Percentiles rank a stretch among this genome's conserved stretches.
Conservation (phyloP, 2,797 vertebrate species). For the Eptatretus atami region DNA sequence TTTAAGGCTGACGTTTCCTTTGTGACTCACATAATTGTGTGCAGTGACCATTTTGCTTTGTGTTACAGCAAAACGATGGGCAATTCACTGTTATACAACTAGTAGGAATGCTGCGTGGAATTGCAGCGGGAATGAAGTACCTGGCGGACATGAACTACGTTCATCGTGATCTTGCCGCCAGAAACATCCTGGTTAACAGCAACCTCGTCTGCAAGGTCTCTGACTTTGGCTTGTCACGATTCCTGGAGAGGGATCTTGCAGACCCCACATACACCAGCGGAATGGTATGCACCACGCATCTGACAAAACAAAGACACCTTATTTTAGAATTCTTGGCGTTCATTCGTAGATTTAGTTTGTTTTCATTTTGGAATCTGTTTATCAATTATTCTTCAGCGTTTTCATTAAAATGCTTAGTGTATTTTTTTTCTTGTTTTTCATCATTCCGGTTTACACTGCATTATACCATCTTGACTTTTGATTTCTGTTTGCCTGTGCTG, state of each 20-base stretch:
- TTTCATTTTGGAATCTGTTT: neutral
- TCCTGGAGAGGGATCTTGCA: conserved; percentile 70
- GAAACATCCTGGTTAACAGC: conserved; percentile 94
- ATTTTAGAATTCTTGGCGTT: no score
- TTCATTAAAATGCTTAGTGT: no score
- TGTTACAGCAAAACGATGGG: conserved; percentile 55
- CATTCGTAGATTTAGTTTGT: neutral
- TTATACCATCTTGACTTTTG: neutral
- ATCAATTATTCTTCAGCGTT: neutral
- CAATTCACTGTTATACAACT: conserved; percentile 92
- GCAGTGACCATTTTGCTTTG: no score
- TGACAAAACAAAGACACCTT: no score
- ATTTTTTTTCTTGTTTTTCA: no score
- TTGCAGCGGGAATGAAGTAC: conserved; percentile 74
- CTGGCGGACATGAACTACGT: conserved; percentile 87
- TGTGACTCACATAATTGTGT: no score
- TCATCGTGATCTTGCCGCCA: conserved; percentile 59
- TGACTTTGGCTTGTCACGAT: conserved; percentile 70
- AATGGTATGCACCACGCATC: conserved; percentile 23
- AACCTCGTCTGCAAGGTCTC: conserved; percentile 91
- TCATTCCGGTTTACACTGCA: no score
- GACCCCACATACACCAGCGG: conserved; percentile 87
- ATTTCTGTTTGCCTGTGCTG: conserved; percentile 6
- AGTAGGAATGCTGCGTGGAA: conserved; percentile 76
- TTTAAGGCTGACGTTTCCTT: no score